Evolutionary conservation across 2,113 vertebrate species (phyloP).

Genomic region (Siniperca chuatsi): DNA sequence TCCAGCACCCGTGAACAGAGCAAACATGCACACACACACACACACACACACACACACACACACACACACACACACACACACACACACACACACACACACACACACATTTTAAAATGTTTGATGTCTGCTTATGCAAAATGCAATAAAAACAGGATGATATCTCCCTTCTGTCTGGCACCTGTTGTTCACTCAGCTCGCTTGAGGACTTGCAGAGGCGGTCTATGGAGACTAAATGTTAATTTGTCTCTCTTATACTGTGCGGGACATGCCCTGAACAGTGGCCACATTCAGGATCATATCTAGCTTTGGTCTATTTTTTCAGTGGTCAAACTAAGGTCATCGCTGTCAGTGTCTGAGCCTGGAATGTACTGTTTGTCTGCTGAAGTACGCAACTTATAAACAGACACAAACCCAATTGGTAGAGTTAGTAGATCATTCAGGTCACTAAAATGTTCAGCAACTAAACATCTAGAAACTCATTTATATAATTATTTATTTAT

Average conservation of each 20-base stretch:
- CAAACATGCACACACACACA: not conserved
- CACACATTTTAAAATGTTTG: constrained; percentile 25
- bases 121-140: constrained; percentile 72
- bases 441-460: not conserved
- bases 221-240: constrained; percentile 35
- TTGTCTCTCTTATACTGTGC: not conserved
- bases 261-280: not conserved
- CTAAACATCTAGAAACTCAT: not conserved
- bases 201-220: constrained; percentile 4
- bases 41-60: not conserved
- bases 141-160: constrained; percentile 63
- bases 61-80: not conserved
- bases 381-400: not conserved
- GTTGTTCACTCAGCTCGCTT: constrained; percentile 32
- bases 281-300: constrained; percentile 5
- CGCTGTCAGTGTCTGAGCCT: not conserved
- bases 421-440: not conserved
- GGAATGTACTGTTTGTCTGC: not conserved
- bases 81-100: not conserved
- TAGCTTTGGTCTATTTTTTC: not conserved
- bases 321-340: not conserved
- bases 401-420: not conserved
- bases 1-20: not conserved
- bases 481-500: not conserved
- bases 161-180: constrained; percentile 60